Evolutionary conservation across 2,888 invertebrate genomes (phyloP), one percentile per base, ranked within the genome.

Genomic region (Phyllotreta striolata): DNA sequence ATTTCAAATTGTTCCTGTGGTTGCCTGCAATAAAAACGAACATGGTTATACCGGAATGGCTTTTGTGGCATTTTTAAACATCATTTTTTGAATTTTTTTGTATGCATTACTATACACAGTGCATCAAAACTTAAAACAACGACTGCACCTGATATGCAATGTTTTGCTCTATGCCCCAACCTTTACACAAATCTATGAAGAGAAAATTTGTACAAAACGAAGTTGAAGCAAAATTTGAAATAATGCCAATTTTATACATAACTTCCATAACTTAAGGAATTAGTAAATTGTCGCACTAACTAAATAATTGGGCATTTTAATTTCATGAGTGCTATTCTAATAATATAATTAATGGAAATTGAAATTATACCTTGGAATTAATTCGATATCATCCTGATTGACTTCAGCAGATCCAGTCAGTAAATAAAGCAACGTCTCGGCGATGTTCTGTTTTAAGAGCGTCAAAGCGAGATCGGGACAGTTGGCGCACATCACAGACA

Each of bases 1-100:
- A 99, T 95, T 84, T 99, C 99, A 81, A 96, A 96, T 73, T 98
- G 85, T 81, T 99, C 98, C 79, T 98, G 96, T 0, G 98, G 97
- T 75, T 82, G 82, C 52, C 81, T 79, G 64, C 12, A 68, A 52
- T 9, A 61, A 59, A 63, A 55, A n/a, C n/a, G n/a, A 12, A 34
- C 70, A 71, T 10, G 10, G 4, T 41, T 41, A 41, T 10, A 4
- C 41, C 1, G 24, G 24, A 24, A 24, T 24, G 4, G n/a, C n/a
- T n/a, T 24, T 24, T 4, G 24, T 24, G 24, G 24, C 24, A 24
- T 24, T 24, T 24, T 24, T 3, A 24, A 24, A 24, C 1, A 24
- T 24, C 1, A 24, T 24, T 24, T 24, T 3, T 24, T 24, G 24
- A 24, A n/a, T n/a, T 24, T 4, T 57, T 14, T 12, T 75, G 76